phyloP scores from a whole-genome alignment of 2,113 vertebrate genomes.

The Nettapus auritus region DNA sequence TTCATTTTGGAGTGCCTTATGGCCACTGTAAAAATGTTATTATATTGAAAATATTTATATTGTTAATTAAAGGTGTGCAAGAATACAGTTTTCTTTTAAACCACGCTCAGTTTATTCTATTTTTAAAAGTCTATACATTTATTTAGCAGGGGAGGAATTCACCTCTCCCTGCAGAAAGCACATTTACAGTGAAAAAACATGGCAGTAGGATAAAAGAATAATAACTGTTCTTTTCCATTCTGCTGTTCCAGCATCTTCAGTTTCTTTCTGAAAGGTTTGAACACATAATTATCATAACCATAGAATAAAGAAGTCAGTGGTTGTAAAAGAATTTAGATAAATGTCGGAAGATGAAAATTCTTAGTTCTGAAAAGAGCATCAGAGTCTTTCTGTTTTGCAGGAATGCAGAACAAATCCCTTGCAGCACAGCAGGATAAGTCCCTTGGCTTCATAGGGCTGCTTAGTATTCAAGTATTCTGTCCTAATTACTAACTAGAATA shows the following conservation, averaged over 20 bases:
- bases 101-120: background rate
- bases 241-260: background rate
- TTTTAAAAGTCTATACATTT: background rate
- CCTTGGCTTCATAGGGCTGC: background rate
- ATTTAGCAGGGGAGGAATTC: background rate
- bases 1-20: background rate
- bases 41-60: background rate
- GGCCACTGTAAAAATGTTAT: background rate
- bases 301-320: background rate
- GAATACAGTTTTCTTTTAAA: background rate
- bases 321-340: background rate
- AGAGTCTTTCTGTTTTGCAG: background rate
- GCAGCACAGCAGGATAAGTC: background rate
- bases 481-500: background rate
- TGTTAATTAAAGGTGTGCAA: background rate
- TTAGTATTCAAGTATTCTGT: background rate
- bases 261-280: background rate
- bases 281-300: background rate
- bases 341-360: background rate
- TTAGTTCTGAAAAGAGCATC: background rate
- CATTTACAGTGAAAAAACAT: background rate
- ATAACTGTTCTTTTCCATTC: background rate
- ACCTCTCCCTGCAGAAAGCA: background rate
- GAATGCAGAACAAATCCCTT: background rate
- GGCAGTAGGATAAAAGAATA: background rate